Conservation (phyloP, 1,140 invertebrate species). For the Anthonomus grandis region DNA sequence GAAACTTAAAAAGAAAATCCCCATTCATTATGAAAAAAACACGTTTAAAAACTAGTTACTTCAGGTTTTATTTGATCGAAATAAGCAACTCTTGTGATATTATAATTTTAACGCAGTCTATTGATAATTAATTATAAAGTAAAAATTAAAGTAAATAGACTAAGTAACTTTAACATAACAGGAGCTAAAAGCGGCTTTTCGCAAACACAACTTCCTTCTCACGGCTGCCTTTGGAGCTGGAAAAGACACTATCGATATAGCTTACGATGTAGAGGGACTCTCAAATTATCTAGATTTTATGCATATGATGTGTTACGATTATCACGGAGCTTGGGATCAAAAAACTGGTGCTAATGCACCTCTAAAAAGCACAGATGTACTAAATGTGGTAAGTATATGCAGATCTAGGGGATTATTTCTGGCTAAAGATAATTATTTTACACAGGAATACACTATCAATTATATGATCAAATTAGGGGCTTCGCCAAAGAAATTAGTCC, state of each 20-base stretch:
- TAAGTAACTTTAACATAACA: too few relatives aligned
- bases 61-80: too few relatives aligned
- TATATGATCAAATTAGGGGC: constrained; percentile 71
- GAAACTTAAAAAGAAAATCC: too few relatives aligned
- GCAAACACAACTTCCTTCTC: constrained; percentile 59
- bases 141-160: not conserved
- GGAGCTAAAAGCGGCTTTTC: constrained; percentile 63
- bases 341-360: constrained; percentile 73
- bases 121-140: too few relatives aligned
- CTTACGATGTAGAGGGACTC: constrained; percentile 72
- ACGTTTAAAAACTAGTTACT: too few relatives aligned
- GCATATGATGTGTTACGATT: constrained; percentile 89
- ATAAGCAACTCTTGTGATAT: too few relatives aligned
- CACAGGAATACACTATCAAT: constrained; percentile 68
- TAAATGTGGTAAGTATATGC: constrained; percentile 61
- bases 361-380: constrained; percentile 51
- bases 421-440: not conserved
- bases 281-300: constrained; percentile 75
- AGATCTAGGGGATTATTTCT: not conserved
- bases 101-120: too few relatives aligned
- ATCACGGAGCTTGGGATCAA: constrained; percentile 80
- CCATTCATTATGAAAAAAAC: too few relatives aligned
- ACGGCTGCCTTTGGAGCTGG: constrained; percentile 75
- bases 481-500: constrained; percentile 68
- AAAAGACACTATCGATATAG: constrained; percentile 65